Conservation (phyloP, 2,888 invertebrate species). For the Chloromyia formosa region DNA sequence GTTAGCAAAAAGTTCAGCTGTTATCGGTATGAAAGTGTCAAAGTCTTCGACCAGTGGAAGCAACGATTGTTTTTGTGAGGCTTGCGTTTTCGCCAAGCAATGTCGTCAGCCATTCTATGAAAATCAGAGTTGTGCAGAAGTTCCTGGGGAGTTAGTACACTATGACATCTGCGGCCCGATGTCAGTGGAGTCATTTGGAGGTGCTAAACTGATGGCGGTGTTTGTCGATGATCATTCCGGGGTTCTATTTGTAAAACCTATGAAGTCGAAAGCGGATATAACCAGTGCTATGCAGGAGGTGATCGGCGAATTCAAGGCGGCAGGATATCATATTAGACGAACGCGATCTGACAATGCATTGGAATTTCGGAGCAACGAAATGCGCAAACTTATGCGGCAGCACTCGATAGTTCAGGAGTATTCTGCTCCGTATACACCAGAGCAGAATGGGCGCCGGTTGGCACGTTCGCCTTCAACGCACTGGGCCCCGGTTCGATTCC, state of each 20-base stretch:
- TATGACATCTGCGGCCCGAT: not conserved
- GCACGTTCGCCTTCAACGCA: too few relatives aligned
- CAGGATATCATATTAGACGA: not conserved
- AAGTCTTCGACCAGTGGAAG: too few relatives aligned
- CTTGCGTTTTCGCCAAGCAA: too few relatives aligned
- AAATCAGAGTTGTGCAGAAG: not conserved
- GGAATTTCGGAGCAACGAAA: slow-evolving; percentile 14
- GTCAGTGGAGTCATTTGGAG: not conserved
- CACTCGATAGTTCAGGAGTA: slow-evolving; percentile 1
- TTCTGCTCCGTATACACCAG: not conserved
- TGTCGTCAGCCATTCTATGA: too few relatives aligned
- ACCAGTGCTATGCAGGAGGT: not conserved
- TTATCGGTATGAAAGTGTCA: too few relatives aligned
- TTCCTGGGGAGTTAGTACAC: not conserved
- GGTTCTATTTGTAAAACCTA: not conserved
- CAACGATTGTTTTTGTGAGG: too few relatives aligned
- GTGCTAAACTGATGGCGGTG: not conserved
- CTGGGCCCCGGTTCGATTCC: too few relatives aligned
- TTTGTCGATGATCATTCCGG: too few relatives aligned
- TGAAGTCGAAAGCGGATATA: not conserved
- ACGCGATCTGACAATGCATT: slow-evolving; percentile 5
- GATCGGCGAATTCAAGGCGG: not conserved
- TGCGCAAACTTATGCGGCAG: not conserved
- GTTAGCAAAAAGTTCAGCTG: too few relatives aligned
- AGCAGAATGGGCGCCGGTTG: too few relatives aligned